Evolutionary conservation across 2,888 invertebrate species (phyloP).

Genomic region (Drosophila lutescens): DNA sequence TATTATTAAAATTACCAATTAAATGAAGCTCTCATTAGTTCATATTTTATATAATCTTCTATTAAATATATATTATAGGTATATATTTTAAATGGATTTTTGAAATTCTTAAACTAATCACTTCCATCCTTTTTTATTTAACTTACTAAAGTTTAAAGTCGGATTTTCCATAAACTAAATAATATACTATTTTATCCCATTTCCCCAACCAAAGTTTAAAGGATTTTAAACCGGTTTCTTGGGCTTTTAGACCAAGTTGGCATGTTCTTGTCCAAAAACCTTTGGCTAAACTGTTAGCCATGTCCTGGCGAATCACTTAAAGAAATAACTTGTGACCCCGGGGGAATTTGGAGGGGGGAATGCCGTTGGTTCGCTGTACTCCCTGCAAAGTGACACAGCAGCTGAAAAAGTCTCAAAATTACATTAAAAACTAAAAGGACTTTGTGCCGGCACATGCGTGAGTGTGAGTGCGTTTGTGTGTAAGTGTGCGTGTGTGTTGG

Average conservation of each 20-base stretch:
- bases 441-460: slow-evolving; percentile 32
- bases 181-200: too few species aligned
- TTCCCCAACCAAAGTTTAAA: too few species aligned
- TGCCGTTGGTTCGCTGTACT: not conserved
- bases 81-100: too few species aligned
- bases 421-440: slow-evolving; percentile 76
- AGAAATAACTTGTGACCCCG: slow-evolving; percentile 27
- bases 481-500: slow-evolving; percentile 14
- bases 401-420: slow-evolving; percentile 71
- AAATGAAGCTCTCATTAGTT: too few species aligned
- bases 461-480: slow-evolving; percentile 1
- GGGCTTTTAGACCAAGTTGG: not conserved
- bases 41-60: too few species aligned
- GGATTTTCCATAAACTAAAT: too few species aligned
- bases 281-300: slow-evolving; percentile 5
- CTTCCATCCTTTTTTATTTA: too few species aligned
- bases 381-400: slow-evolving; percentile 68
- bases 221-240: not conserved
- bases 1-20: too few species aligned
- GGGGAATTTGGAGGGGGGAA: not conserved
- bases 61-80: too few species aligned
- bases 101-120: too few species aligned
- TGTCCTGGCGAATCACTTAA: slow-evolving; percentile 39
- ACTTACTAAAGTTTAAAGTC: too few species aligned
- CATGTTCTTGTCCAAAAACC: slow-evolving; percentile 3